Conservation (phyloP, 2,797 vertebrate genomes). For the Sebastes dallii region DNA sequence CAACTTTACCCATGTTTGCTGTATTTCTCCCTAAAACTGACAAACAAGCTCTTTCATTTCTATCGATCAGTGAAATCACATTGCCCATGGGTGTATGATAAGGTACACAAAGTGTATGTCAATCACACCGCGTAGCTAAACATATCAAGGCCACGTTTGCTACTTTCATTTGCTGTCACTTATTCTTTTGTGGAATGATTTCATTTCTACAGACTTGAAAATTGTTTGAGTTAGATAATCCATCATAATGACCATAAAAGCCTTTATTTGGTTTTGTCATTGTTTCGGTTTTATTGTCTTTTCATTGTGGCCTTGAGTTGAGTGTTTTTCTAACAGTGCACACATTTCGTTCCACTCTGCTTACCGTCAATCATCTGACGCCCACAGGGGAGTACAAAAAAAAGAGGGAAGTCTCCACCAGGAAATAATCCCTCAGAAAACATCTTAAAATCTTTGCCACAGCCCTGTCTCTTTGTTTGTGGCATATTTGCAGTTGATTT, state of each 20-base stretch:
- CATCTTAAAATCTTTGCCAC: background rate
- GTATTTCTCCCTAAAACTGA: background rate
- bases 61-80: background rate
- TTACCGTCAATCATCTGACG: conserved; percentile 42
- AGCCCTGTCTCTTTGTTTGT: background rate
- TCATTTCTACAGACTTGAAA: background rate
- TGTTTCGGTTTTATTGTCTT: conserved; percentile 11
- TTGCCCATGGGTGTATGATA: background rate
- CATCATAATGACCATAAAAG: conserved; percentile 11
- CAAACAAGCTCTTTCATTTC: background rate
- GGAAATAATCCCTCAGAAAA: conserved; percentile 14
- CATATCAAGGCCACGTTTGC: background rate
- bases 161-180: background rate
- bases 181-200: background rate
- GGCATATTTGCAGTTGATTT: background rate
- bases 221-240: background rate
- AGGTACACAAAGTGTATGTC: background rate
- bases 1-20: background rate
- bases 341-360: conserved; percentile 37
- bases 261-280: conserved; percentile 23
- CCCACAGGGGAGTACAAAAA: conserved; percentile 12
- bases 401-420: background rate
- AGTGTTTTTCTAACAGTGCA: conserved; percentile 25
- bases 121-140: background rate
- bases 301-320: conserved; percentile 23